These are phyloP conservation scores for Troilus luridus DNA, from an alignment of 2,888 invertebrate genomes.

Conservation along the genomic window DNA sequence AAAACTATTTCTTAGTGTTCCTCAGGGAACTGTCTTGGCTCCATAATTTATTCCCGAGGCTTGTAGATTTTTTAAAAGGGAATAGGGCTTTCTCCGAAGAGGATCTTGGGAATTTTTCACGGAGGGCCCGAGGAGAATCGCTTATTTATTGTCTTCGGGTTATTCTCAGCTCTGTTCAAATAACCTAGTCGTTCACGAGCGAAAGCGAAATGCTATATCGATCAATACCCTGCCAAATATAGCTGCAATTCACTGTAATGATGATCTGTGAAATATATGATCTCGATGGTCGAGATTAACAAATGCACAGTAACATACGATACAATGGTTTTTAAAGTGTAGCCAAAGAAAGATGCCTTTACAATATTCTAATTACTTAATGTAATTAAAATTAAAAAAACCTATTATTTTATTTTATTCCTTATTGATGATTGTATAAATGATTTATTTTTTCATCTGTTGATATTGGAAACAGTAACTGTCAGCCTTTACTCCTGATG, in stretches of 20 bases:
- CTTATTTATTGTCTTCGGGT: neutral
- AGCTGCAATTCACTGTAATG: neutral
- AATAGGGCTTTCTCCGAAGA: neutral
- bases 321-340: too few relatives aligned
- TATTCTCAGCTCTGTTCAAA: neutral
- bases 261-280: too few relatives aligned
- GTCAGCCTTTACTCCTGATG: too few relatives aligned
- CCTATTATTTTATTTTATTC: too few relatives aligned
- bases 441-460: too few relatives aligned
- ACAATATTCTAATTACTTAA: too few relatives aligned
- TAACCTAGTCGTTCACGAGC: neutral
- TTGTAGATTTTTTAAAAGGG: neutral
- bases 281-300: too few relatives aligned
- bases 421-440: too few relatives aligned
- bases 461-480: too few relatives aligned
- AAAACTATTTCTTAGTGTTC: conserved; percentile 11
- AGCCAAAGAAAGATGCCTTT: too few relatives aligned
- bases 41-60: neutral
- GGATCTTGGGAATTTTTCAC: neutral
- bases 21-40: neutral
- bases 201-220: neutral
- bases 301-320: too few relatives aligned
- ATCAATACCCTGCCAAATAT: neutral
- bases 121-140: neutral
- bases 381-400: too few relatives aligned